phyloP scores from a whole-genome alignment of 2,888 invertebrate species.

The Periphyllus acericola region DNA sequence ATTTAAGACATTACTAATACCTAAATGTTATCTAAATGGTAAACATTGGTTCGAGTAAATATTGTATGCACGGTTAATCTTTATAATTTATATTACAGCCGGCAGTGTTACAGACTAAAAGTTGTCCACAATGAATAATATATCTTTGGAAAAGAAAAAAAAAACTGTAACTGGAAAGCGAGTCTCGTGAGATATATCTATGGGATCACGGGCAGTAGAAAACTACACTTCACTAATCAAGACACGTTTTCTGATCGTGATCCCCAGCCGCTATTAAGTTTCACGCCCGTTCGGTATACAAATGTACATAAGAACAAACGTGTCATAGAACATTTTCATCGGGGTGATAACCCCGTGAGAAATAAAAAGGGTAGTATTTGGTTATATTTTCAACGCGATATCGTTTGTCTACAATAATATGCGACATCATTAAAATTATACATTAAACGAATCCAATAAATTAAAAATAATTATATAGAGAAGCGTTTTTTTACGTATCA shows the following conservation, averaged over 20 bases:
- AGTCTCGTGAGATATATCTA: neutral
- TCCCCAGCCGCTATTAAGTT: neutral
- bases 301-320: neutral
- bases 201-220: neutral
- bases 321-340: neutral
- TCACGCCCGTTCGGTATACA: neutral
- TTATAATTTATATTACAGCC: neutral
- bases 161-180: neutral
- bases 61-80: neutral
- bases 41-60: neutral
- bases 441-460: neutral
- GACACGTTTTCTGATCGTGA: slow-evolving; percentile 15
- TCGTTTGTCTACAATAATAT: neutral
- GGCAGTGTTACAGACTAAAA: neutral
- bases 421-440: neutral
- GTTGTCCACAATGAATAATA: neutral
- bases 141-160: neutral
- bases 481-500: neutral
- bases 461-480: neutral
- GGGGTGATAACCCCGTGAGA: neutral
- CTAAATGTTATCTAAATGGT: neutral
- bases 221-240: slow-evolving; percentile 26
- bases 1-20: neutral
- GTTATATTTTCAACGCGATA: neutral
- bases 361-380: neutral